Conservation (phyloP, 1,140 invertebrate genomes). For the Apis cerana region DNA sequence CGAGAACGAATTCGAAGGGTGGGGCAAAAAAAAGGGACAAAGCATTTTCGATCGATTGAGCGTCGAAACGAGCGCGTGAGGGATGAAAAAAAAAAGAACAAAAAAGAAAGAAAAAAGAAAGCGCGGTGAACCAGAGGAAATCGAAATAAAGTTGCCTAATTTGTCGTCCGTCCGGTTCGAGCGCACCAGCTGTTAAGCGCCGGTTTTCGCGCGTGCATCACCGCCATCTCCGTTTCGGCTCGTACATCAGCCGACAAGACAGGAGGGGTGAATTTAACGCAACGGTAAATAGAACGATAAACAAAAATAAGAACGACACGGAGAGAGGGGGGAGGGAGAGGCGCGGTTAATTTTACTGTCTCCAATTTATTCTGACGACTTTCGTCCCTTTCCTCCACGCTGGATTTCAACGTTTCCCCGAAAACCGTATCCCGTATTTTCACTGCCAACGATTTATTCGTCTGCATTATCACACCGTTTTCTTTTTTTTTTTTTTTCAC, state of each 20-base stretch:
- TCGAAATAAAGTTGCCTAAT: slow-evolving; percentile 22
- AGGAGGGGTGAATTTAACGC: slow-evolving; percentile 4
- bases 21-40: neutral
- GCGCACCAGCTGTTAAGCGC: slow-evolving; percentile 1
- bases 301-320: slow-evolving; percentile 31
- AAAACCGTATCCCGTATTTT: neutral
- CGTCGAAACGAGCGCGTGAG: no score
- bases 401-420: neutral
- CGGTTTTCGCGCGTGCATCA: slow-evolving; percentile 13
- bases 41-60: slow-evolving; percentile 4
- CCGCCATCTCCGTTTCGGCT: slow-evolving; percentile 6
- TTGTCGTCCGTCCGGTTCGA: neutral
- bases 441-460: neutral
- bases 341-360: slow-evolving; percentile 26
- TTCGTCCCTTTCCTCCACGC: neutral
- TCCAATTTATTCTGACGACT: slow-evolving; percentile 33
- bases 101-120: neutral
- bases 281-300: slow-evolving; percentile 28
- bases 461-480: neutral
- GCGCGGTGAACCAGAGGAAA: neutral
- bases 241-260: slow-evolving; percentile 34
- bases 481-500: neutral
- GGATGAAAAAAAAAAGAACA: neutral
- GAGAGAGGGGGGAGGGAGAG: no score
- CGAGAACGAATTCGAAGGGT: neutral